phyloP scores from a whole-genome alignment of 2,888 invertebrate species.

The Panopea generosa region DNA sequence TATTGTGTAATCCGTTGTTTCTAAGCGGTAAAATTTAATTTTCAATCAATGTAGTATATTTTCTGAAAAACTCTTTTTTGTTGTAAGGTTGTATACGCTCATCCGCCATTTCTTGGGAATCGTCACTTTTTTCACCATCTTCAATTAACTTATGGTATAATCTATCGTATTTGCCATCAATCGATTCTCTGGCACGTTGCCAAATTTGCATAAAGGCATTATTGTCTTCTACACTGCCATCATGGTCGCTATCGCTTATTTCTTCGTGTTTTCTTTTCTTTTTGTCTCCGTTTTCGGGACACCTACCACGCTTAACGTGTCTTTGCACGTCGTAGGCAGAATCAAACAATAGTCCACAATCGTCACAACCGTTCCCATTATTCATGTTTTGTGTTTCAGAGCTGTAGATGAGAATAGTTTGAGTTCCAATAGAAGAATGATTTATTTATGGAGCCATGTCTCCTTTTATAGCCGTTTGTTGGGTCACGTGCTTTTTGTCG shows the following conservation, averaged over 20 bases:
- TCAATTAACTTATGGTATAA: slow-evolving; percentile 12
- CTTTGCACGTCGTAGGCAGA: slow-evolving; percentile 19
- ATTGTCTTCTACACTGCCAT: slow-evolving; percentile 21
- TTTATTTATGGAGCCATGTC: not conserved
- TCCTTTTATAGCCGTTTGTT: slow-evolving; percentile 4
- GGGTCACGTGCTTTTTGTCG: not conserved
- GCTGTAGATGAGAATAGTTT: not conserved
- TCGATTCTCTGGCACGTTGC: not conserved
- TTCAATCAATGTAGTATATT: slow-evolving; percentile 12
- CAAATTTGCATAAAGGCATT: slow-evolving; percentile 15
- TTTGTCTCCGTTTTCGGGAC: slow-evolving; percentile 6
- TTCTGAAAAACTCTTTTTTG: slow-evolving; percentile 11
- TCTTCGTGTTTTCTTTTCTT: slow-evolving; percentile 21
- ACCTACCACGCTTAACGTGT: slow-evolving; percentile 30
- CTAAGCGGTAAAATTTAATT: slow-evolving; percentile 10
- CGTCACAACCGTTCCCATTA: slow-evolving; percentile 29
- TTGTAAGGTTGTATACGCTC: slow-evolving; percentile 25
- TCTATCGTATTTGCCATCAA: slow-evolving; percentile 4
- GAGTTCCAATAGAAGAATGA: slow-evolving; percentile 9
- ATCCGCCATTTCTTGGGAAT: slow-evolving; percentile 16
- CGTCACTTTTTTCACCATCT: slow-evolving; percentile 15
- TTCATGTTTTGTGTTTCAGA: not conserved
- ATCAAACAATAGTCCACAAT: slow-evolving; percentile 25
- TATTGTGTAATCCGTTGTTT: slow-evolving; percentile 11
- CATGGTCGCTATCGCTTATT: slow-evolving; percentile 14